These are phyloP conservation scores for Eurypyga helias DNA, from an alignment of 2,113 vertebrate genomes.

Conservation along the genomic window DNA sequence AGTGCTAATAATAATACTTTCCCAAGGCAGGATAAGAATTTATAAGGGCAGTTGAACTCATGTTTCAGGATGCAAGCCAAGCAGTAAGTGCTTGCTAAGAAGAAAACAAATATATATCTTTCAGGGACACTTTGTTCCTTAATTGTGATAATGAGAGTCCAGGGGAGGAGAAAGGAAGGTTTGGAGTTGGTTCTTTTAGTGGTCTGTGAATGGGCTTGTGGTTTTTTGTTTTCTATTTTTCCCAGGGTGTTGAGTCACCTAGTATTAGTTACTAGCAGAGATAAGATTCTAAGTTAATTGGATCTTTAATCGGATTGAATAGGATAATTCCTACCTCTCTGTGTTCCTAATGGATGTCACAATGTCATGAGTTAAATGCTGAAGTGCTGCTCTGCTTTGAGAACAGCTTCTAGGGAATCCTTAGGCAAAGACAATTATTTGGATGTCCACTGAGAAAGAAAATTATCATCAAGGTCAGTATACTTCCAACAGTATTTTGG, in stretches of 20 bases:
- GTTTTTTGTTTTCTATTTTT: not conserved
- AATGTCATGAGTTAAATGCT: not conserved
- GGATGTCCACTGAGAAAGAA: not conserved
- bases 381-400: constrained; percentile 9
- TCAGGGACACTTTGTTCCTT: not conserved
- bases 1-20: not conserved
- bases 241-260: not conserved
- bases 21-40: not conserved
- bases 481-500: not conserved
- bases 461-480: not conserved
- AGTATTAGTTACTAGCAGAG: not conserved
- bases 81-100: not conserved
- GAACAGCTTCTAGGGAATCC: constrained; percentile 17
- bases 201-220: not conserved
- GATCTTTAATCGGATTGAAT: constrained; percentile 52
- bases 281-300: constrained; percentile 40
- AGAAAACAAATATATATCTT: not conserved
- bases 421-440: not conserved
- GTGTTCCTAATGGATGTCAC: not conserved
- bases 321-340: constrained; percentile 55
- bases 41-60: not conserved
- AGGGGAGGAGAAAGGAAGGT: not conserved
- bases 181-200: not conserved
- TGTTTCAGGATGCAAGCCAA: not conserved
- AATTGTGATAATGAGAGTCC: not conserved